Evolutionary conservation across 2,888 invertebrate species (phyloP).

Genomic region (Acanthopleura granulata): DNA sequence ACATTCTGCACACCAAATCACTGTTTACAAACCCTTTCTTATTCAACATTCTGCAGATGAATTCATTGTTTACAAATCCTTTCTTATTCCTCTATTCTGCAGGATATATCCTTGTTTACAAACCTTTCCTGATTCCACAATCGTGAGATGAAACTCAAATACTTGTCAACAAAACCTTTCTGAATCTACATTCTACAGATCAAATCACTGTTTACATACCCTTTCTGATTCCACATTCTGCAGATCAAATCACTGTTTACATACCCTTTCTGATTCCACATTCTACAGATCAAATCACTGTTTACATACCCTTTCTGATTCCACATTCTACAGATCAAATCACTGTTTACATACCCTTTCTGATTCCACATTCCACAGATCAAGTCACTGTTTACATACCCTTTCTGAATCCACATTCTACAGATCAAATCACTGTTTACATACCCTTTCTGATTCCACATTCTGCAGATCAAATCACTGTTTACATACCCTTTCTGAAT

Average conservation of each 20-base stretch:
- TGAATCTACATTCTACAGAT: slow-evolving; percentile 54
- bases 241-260: slow-evolving; percentile 58
- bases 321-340: slow-evolving; percentile 56
- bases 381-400: no score
- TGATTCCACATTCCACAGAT: slow-evolving; percentile 54
- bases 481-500: slow-evolving; percentile 60
- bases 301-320: slow-evolving; percentile 60
- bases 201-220: no score
- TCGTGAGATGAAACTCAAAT: slow-evolving; percentile 60
- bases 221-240: slow-evolving; percentile 58
- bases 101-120: no score
- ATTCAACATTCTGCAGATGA: slow-evolving; percentile 55
- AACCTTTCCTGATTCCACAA: slow-evolving; percentile 52
- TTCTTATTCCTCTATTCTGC: no score
- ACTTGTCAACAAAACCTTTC: no score
- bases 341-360: no score
- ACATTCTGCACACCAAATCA: slow-evolving; percentile 58
- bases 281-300: slow-evolving; percentile 59
- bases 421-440: slow-evolving; percentile 58
- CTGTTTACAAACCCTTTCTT: no score
- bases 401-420: slow-evolving; percentile 53
- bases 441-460: slow-evolving; percentile 56
- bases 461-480: slow-evolving; percentile 60
- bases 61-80: no score
- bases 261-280: slow-evolving; percentile 56